A percentile compares a stretch with the other conserved stretches of the same genome.
phyloP scores from a whole-genome alignment of 2,888 invertebrate genomes.

The Coelinius sp. region DNA sequence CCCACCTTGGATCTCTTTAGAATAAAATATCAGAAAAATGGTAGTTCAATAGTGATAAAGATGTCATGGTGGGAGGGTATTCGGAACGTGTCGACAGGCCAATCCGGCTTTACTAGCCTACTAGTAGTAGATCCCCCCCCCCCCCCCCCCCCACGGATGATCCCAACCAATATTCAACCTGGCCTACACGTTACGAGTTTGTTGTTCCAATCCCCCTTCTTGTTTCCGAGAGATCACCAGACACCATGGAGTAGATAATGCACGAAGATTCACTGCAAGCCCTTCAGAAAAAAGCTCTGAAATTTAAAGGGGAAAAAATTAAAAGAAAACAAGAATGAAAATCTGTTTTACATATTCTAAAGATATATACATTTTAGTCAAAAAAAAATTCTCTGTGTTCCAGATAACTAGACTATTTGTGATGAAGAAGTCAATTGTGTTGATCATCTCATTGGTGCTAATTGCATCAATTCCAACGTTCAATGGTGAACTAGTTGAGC shows the following conservation, averaged over 20 bases:
- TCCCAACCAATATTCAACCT: conserved; percentile 34
- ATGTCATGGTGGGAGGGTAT: neutral
- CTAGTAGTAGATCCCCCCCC: too few species aligned
- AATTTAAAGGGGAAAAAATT: neutral
- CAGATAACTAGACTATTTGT: conserved; percentile 41
- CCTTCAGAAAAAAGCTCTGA: conserved; percentile 23
- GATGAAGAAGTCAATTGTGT: conserved; percentile 50
- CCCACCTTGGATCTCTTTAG: neutral
- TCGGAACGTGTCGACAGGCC: conserved; percentile 9
- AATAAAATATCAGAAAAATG: neutral
- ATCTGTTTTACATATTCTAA: neutral
- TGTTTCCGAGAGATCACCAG: conserved; percentile 38
- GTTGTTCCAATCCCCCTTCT: conserved; percentile 18
- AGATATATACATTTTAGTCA: neutral
- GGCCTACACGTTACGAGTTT: conserved; percentile 1
- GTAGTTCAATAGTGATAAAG: neutral
- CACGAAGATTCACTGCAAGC: conserved; percentile 38
- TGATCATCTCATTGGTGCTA: conserved; percentile 46
- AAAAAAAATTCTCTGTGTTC: neutral
- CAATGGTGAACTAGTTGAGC: conserved; percentile 78
- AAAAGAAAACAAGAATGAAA: neutral
- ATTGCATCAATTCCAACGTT: conserved; percentile 61
- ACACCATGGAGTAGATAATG: conserved; percentile 39
- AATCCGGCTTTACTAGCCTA: conserved; percentile 19
- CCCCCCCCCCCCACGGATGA: neutral